phyloP scores from a whole-genome alignment of 2,888 invertebrate species.

The Chaetogeoica ovagalla region DNA sequence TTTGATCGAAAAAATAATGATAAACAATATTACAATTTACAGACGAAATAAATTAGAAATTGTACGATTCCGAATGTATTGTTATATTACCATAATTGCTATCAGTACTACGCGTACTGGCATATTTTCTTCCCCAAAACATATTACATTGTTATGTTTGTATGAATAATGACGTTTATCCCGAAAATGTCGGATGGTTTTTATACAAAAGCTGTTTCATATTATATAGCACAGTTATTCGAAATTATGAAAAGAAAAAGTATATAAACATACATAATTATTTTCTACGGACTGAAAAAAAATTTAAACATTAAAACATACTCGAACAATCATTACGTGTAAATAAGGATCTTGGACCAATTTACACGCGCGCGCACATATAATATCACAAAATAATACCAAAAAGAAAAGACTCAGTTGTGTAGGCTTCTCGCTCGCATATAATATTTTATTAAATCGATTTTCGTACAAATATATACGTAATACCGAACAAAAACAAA shows the following conservation, averaged over 20 bases:
- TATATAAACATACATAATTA: background rate
- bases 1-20: too few species aligned
- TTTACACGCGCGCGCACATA: background rate
- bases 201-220: background rate
- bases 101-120: too few species aligned
- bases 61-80: too few species aligned
- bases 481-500: background rate
- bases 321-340: background rate
- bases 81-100: too few species aligned
- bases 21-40: too few species aligned
- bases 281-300: background rate
- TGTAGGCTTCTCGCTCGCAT: background rate
- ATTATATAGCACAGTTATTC: background rate
- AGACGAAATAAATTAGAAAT: too few species aligned
- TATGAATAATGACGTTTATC: too few species aligned
- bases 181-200: too few species aligned
- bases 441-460: background rate
- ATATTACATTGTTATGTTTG: too few species aligned
- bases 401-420: background rate
- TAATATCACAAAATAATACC: background rate
- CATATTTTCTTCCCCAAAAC: too few species aligned
- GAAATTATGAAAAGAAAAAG: background rate
- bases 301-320: constrained; percentile 3
- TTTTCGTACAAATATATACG: background rate
- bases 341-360: background rate